A percentile compares a stretch with the other conserved stretches of the same genome.
phyloP scores from a whole-genome alignment of 2,888 invertebrate species.

The Podabrus alpinus region DNA sequence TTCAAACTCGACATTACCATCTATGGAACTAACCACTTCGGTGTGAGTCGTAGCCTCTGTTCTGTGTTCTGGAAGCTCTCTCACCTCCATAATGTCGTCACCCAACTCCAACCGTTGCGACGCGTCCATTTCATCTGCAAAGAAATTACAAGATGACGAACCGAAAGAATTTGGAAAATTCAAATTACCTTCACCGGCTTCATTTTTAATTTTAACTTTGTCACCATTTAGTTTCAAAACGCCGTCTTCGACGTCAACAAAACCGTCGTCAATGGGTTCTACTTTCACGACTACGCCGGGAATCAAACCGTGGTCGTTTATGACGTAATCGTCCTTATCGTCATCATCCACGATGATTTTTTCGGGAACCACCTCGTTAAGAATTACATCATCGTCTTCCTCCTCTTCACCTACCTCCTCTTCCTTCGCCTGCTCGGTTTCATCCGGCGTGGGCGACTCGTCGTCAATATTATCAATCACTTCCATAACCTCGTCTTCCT shows the following conservation, averaged over 20 bases:
- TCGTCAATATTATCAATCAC: conserved; percentile 40
- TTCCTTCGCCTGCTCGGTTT: conserved; percentile 23
- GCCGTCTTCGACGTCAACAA: conserved; percentile 51
- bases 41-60: conserved; percentile 61
- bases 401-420: conserved; percentile 51
- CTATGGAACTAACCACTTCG: conserved; percentile 69
- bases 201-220: conserved; percentile 69
- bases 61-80: conserved; percentile 44
- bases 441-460: conserved; percentile 6
- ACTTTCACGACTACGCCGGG: conserved; percentile 49
- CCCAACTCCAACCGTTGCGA: neutral
- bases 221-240: conserved; percentile 64
- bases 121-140: neutral
- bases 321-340: conserved; percentile 49
- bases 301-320: conserved; percentile 38
- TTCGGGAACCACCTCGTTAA: conserved; percentile 69
- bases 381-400: conserved; percentile 71
- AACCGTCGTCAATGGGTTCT: conserved; percentile 66
- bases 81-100: conserved; percentile 8
- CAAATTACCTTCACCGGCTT: conserved; percentile 65
- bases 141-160: neutral
- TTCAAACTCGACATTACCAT: conserved; percentile 72
- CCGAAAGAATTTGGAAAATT: neutral
- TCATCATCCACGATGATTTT: conserved; percentile 69
- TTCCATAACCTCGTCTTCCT: conserved; percentile 50